Base-by-base conservation (phyloP, 2,888 invertebrate species). In the Catocala sponsa region DNA sequence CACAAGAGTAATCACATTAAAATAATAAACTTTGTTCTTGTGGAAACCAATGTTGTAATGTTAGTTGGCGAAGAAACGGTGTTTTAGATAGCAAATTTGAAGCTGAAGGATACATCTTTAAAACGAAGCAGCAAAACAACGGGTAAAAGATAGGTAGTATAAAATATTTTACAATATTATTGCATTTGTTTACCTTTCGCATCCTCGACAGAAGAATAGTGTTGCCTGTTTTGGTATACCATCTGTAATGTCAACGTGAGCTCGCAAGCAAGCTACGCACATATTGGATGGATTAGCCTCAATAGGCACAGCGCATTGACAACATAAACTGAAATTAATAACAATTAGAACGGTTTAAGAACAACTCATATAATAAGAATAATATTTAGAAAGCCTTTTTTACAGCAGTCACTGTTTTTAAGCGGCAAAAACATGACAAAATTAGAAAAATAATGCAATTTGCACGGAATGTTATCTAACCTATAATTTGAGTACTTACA, bases 211-310 rank as follows among this genome's bases (percentile, higher is more conserved):
- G 86, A 98, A 99, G 81, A 98, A 97, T 11, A 99, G 86, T 0
- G 97, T 97, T 0, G 96, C 97, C 91, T 99, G 98, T 87, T 99
- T 99, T 0, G 99, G 98, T 85, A 99, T 99, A 35, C 97, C 98
- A 84, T 98, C 98, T 0, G 99, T 98, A 60, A 99, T 99, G 84
- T 99, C 99, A 4, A 99, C 97, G 82, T 97, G 96, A 41, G 97
- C 96, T 47, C 99, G 95, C 43, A 99, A 91, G 90, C 99, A 99
- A 15, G 97, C 97, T 0, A 99, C 98, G 90, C 99, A 99, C 98
- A 99, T 99, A 90, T 99, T 99, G 0, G 99, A 97, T 2, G 98
- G 98, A 94, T 99, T 99, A 38, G 99, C 98, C 79, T 98, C 97
- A 61, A 99, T 99, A 15, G 96, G 94, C 11, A 96, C 95, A 10